Percentiles rank a stretch among this genome's conserved stretches.
phyloP scores from a whole-genome alignment of 2,797 vertebrate genomes.

The Sebastes flavidus region DNA sequence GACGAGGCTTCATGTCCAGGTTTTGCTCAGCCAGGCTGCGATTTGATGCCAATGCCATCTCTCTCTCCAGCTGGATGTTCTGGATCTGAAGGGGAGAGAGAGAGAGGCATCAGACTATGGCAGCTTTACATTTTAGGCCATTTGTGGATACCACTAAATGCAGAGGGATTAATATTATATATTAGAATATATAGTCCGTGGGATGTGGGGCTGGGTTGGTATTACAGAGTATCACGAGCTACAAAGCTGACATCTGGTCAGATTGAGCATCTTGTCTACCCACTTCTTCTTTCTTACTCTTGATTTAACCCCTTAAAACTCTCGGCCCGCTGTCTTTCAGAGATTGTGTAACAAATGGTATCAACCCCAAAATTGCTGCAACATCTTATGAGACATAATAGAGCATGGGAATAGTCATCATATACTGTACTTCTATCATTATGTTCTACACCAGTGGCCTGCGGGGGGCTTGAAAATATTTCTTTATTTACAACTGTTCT shows the following conservation, averaged over 20 bases:
- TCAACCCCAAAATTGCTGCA: too few species aligned
- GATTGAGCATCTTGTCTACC: too few species aligned
- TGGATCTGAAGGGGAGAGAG: constrained; percentile 83
- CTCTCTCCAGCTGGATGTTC: constrained; percentile 92
- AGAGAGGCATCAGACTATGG: neutral
- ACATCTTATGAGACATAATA: too few species aligned
- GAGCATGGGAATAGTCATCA: too few species aligned
- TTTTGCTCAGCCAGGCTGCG: constrained; percentile 93
- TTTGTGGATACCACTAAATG: neutral
- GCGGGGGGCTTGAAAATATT: too few species aligned
- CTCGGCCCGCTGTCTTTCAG: too few species aligned
- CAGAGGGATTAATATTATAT: neutral
- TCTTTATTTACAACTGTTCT: too few species aligned
- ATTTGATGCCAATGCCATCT: constrained; percentile 94
- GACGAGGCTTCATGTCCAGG: constrained; percentile 87
- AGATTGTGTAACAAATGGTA: too few species aligned
- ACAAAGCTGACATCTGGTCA: neutral
- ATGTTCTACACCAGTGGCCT: too few species aligned
- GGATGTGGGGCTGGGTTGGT: neutral
- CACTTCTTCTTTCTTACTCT: too few species aligned
- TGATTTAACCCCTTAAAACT: too few species aligned
- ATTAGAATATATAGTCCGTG: neutral
- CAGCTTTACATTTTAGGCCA: neutral
- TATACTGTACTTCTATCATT: too few species aligned
- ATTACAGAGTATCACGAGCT: neutral